phyloP scores from a whole-genome alignment of 1,140 invertebrate species.

The Aphaenogaster ashmeadi region DNA sequence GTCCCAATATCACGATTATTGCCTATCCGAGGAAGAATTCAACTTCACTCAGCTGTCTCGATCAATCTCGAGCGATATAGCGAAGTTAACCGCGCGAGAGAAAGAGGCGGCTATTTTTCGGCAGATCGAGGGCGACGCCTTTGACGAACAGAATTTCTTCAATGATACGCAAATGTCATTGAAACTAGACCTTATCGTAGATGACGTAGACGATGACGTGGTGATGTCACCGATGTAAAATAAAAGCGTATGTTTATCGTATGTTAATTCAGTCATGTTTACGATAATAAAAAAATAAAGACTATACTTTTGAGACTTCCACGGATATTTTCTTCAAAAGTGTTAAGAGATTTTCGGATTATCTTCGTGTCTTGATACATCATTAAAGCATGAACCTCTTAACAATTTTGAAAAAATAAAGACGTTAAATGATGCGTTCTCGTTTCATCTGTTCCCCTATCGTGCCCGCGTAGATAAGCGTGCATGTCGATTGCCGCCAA shows the following conservation, averaged over 20 bases:
- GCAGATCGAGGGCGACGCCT: slow-evolving; percentile 33
- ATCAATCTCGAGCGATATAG: slow-evolving; percentile 6
- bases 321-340: too few species aligned
- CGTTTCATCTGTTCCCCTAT: not conserved
- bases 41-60: slow-evolving; percentile 9
- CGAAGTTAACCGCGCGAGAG: not conserved
- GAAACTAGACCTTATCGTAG: not conserved
- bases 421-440: not conserved
- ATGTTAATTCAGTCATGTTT: not conserved
- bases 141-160: slow-evolving; percentile 38
- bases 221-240: not conserved
- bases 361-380: too few species aligned
- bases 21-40: slow-evolving; percentile 36
- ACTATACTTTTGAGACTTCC: too few species aligned
- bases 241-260: not conserved
- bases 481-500: not conserved
- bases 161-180: too few species aligned
- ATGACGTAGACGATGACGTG: not conserved
- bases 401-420: too few species aligned
- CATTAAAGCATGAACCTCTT: too few species aligned
- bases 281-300: not conserved
- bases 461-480: not conserved
- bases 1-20: slow-evolving; percentile 46
- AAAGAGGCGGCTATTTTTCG: slow-evolving; percentile 53
- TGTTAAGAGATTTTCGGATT: too few species aligned